Evolutionary conservation across 2,113 vertebrate genomes (phyloP).

Genomic region (Myocastor coypus): DNA sequence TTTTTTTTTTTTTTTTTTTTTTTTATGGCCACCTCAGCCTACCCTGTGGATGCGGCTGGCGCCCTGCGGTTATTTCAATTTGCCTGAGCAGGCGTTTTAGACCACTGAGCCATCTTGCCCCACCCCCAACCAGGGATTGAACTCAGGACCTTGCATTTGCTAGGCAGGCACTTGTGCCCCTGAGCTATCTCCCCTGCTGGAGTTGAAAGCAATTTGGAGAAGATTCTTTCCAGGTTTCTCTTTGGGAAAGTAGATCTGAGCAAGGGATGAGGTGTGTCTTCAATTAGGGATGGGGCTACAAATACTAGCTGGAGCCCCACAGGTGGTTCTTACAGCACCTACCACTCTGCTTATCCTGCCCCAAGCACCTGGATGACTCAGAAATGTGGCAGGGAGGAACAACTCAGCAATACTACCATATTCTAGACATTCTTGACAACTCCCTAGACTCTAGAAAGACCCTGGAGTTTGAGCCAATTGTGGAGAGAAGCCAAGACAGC

Average conservation of each 20-base stretch:
- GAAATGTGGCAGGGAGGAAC: conserved; percentile 56
- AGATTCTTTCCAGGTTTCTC: conserved; percentile 16
- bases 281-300: neutral
- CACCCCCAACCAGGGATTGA: no score
- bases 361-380: conserved; percentile 8
- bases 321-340: neutral
- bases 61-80: no score
- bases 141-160: no score
- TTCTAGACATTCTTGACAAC: conserved; percentile 58
- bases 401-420: neutral
- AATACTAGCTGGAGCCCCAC: neutral
- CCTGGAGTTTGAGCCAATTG: neutral
- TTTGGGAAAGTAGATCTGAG: neutral
- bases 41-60: no score
- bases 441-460: conserved; percentile 40
- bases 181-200: no score
- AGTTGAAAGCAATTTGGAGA: neutral
- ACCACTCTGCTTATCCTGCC: conserved; percentile 27
- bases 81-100: no score
- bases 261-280: neutral
- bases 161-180: no score
- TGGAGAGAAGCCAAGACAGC: neutral
- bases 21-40: no score
- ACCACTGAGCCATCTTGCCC: no score
- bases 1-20: no score